A percentile compares a stretch with the other conserved stretches of the same genome.
Conservation (phyloP, 2,797 vertebrate species). For the Gouania willdenowi region DNA sequence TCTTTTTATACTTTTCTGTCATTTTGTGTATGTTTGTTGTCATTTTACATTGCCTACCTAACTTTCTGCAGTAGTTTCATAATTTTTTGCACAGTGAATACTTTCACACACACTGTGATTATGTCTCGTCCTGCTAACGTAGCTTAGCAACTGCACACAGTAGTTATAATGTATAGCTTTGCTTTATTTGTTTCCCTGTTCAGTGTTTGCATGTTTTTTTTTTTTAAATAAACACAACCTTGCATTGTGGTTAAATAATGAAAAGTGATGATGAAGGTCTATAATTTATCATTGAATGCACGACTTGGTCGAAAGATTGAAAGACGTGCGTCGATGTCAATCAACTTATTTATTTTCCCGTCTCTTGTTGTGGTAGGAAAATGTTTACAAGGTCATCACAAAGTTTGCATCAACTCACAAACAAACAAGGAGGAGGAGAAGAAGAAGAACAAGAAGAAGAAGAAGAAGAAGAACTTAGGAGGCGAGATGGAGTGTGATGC, state of each 20-base stretch:
- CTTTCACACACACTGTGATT: too few species aligned
- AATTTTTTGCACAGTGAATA: too few species aligned
- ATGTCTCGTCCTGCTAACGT: too few species aligned
- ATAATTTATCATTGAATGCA: too few species aligned
- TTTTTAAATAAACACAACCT: conserved; percentile 19
- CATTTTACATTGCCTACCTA: too few species aligned
- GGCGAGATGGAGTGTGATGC: conserved; percentile 20
- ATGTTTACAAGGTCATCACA: conserved; percentile 4
- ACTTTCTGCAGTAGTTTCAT: too few species aligned
- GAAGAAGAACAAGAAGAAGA: too few species aligned
- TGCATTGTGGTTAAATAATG: conserved; percentile 17
- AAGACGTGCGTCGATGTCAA: too few species aligned
- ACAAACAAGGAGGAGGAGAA: too few species aligned
- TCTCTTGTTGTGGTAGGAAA: conserved; percentile 44
- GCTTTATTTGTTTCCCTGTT: conserved; percentile 1
- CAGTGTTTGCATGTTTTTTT: neutral
- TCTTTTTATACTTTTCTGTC: too few species aligned
- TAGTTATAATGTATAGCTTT: neutral
- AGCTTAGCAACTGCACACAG: conserved; percentile 29
- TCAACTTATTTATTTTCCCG: conserved; percentile 20
- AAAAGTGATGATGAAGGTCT: conserved; percentile 1
- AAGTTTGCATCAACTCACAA: conserved; percentile 18
- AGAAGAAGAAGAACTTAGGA: conserved; percentile 22
- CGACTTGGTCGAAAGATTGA: too few species aligned
- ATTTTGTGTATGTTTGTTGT: neutral